phyloP scores from a whole-genome alignment of 2,113 vertebrate species.

The Myiopsitta monachus region DNA sequence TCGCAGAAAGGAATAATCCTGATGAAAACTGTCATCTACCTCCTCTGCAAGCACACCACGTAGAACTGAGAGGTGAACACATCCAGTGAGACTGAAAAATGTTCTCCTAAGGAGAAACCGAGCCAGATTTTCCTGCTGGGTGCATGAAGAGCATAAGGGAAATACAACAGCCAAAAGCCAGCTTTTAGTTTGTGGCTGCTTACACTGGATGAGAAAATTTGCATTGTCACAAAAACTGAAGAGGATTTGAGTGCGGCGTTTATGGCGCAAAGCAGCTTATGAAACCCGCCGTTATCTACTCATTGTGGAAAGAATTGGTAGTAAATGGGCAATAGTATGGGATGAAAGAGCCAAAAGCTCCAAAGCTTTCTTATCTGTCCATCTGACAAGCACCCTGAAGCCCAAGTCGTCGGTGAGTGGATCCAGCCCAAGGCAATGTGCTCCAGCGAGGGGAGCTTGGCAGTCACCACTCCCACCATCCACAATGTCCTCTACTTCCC shows the following conservation, averaged over 20 bases:
- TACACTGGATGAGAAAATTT: neutral
- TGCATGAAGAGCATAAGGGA: accelerated
- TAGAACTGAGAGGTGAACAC: neutral
- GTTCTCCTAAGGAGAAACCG: neutral
- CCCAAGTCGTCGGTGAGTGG: neutral
- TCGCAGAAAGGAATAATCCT: neutral
- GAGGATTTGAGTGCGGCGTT: neutral
- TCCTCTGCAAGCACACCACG: neutral
- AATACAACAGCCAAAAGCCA: neutral
- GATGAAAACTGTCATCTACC: neutral
- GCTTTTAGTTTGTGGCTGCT: neutral
- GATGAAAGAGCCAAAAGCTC: neutral
- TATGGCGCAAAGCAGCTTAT: conserved; percentile 40
- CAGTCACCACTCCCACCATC: neutral
- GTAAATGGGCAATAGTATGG: neutral
- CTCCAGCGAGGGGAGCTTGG: neutral
- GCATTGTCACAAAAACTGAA: conserved; percentile 32
- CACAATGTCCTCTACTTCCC: neutral
- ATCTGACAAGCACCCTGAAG: neutral
- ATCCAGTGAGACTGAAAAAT: neutral
- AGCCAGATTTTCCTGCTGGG: neutral
- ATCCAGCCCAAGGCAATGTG: neutral
- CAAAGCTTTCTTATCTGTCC: neutral
- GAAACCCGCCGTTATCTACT: neutral
- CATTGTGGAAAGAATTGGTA: neutral